phyloP scores from a whole-genome alignment of 2,797 vertebrate genomes.

The Protonibea diacanthus region DNA sequence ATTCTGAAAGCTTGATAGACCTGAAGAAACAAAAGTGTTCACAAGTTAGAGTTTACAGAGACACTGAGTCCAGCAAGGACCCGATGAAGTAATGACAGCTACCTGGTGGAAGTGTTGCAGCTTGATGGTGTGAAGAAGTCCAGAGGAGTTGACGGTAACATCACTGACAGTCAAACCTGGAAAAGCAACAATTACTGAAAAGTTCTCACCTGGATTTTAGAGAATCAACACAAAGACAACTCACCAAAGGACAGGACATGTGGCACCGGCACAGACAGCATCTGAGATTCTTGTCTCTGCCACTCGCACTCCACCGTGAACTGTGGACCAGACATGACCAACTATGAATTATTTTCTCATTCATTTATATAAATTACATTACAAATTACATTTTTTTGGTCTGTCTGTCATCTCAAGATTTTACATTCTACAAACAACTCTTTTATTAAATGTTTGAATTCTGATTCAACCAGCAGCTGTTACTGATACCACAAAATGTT shows the following conservation, averaged over 20 bases:
- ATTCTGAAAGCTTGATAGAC: slow-evolving; percentile 96
- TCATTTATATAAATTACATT: neutral
- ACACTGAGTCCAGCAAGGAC: neutral
- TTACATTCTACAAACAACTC: neutral
- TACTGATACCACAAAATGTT: neutral
- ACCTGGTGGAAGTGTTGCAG: slow-evolving; percentile 94
- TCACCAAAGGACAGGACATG: slow-evolving; percentile 94
- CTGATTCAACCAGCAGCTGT: neutral
- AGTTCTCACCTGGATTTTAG: neutral
- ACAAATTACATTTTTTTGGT: too few species aligned
- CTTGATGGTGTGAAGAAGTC: slow-evolving; percentile 89
- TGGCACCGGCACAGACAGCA: slow-evolving; percentile 86
- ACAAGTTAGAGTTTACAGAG: neutral
- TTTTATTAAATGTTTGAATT: neutral
- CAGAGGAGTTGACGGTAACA: slow-evolving; percentile 87
- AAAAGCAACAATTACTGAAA: slow-evolving; percentile 23
- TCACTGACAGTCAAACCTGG: slow-evolving; percentile 90
- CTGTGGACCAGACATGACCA: slow-evolving; percentile 81
- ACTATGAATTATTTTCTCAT: neutral
- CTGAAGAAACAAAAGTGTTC: slow-evolving; percentile 76
- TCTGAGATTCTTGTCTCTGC: slow-evolving; percentile 88
- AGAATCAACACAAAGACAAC: slow-evolving; percentile 44
- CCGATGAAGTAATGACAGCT: neutral
- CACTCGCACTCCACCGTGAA: slow-evolving; percentile 95
- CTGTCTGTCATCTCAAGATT: neutral